These are phyloP conservation scores for Meliscaeva auricollis DNA, from an alignment of 2,888 invertebrate genomes.

Conservation along the genomic window DNA sequence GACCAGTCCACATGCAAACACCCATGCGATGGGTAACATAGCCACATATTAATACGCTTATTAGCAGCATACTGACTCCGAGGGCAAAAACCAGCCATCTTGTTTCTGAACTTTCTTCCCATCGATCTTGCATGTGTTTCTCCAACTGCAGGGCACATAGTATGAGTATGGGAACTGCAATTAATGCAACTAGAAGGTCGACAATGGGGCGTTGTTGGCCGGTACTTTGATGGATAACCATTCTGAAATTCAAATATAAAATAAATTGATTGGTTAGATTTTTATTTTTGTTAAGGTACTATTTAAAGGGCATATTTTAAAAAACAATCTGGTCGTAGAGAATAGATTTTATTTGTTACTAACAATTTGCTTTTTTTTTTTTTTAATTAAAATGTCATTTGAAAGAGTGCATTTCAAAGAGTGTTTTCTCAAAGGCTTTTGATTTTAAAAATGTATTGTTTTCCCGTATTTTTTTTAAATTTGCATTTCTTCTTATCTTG, in stretches of 20 bases:
- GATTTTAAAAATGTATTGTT: no score
- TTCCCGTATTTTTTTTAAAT: no score
- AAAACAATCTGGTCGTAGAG: no score
- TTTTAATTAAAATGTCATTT: no score
- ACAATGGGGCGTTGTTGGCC: slow-evolving; percentile 82
- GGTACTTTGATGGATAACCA: slow-evolving; percentile 81
- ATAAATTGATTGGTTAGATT: slow-evolving; percentile 11
- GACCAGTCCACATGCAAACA: slow-evolving; percentile 84
- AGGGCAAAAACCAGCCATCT: slow-evolving; percentile 84
- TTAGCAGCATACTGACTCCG: slow-evolving; percentile 83
- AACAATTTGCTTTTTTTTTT: no score
- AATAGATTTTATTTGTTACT: no score
- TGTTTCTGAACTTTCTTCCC: slow-evolving; percentile 81
- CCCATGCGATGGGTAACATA: slow-evolving; percentile 85
- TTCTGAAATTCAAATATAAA: slow-evolving; percentile 77
- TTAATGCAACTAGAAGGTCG: slow-evolving; percentile 84
- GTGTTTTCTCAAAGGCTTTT: no score
- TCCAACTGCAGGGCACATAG: slow-evolving; percentile 84
- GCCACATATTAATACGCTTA: slow-evolving; percentile 84
- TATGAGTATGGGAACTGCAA: slow-evolving; percentile 83
- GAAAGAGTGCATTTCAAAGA: no score
- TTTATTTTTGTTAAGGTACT: background rate
- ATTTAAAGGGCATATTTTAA: no score
- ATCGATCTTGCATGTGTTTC: slow-evolving; percentile 83
- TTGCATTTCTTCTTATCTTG: no score